Conservation (phyloP, 35 echinoderm and acorn worm genomes). For the Ptychodera flava region DNA sequence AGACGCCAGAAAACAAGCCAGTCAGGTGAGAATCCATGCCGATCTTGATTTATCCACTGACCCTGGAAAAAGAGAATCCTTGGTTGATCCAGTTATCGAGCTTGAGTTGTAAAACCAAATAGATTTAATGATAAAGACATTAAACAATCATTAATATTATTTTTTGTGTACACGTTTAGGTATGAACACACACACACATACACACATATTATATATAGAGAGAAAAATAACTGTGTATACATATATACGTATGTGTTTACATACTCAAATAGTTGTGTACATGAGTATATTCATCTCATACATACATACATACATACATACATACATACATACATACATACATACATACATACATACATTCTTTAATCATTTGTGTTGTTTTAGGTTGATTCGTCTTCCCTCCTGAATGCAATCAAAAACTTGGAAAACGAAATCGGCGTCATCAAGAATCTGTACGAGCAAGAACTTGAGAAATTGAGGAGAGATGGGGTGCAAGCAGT, state of each 20-base stretch:
- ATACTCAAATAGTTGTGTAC: not conserved
- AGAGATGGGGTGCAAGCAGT: not conserved
- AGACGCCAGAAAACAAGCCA: not conserved
- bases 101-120: too few relatives aligned
- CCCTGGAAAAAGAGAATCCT: too few relatives aligned
- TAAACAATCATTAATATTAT: too few relatives aligned
- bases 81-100: too few relatives aligned
- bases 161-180: too few relatives aligned
- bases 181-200: too few relatives aligned
- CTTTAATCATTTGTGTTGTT: not conserved
- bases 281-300: not conserved
- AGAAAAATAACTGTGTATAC: too few relatives aligned
- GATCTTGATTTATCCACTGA: too few relatives aligned
- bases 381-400: not conserved
- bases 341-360: constrained; percentile 2
- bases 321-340: not conserved
- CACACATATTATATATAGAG: too few relatives aligned
- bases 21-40: not conserved
- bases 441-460: not conserved
- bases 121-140: too few relatives aligned
- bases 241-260: not conserved
- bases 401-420: not conserved
- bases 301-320: constrained; percentile 2
- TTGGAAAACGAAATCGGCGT: not conserved
- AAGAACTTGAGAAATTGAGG: not conserved